phyloP scores from a whole-genome alignment of 37 sponge, comb jelly and placozoan genomes.

The Aphrocallistes beatrix region DNA sequence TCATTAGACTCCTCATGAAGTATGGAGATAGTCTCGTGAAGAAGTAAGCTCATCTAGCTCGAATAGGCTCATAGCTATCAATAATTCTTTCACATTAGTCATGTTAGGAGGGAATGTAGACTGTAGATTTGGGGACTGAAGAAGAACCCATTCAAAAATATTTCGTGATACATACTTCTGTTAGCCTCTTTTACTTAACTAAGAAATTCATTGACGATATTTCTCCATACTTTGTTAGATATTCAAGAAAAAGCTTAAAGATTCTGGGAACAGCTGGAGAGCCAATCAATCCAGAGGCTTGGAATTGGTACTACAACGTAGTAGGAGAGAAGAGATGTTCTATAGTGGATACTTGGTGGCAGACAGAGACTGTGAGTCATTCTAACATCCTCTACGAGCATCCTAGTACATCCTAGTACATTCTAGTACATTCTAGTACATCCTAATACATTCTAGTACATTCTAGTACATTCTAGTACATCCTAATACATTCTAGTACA shows the following conservation, averaged over 20 bases:
- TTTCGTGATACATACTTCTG: no score
- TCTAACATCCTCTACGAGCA: no score
- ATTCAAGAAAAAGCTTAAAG: background rate
- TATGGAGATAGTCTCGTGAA: constrained; percentile 61
- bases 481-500: no score
- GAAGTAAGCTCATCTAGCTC: constrained; percentile 27
- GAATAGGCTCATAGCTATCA: background rate
- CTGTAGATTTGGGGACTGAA: no score
- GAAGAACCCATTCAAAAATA: no score
- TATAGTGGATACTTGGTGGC: constrained; percentile 66
- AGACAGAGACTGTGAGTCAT: constrained; percentile 37
- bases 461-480: no score
- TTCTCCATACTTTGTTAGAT: background rate
- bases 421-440: no score
- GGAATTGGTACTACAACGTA: constrained; percentile 32
- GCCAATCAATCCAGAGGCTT: constrained; percentile 40
- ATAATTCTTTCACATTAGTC: background rate
- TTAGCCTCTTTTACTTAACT: no score
- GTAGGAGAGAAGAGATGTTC: constrained; percentile 32
- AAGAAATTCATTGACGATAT: no score
- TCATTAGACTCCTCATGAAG: constrained; percentile 74
- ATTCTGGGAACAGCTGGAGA: constrained; percentile 35
- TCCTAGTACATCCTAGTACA: no score
- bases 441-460: no score
- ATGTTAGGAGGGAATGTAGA: no score